phyloP scores from a whole-genome alignment of 2,113 vertebrate genomes.

The Camelus bactrianus region DNA sequence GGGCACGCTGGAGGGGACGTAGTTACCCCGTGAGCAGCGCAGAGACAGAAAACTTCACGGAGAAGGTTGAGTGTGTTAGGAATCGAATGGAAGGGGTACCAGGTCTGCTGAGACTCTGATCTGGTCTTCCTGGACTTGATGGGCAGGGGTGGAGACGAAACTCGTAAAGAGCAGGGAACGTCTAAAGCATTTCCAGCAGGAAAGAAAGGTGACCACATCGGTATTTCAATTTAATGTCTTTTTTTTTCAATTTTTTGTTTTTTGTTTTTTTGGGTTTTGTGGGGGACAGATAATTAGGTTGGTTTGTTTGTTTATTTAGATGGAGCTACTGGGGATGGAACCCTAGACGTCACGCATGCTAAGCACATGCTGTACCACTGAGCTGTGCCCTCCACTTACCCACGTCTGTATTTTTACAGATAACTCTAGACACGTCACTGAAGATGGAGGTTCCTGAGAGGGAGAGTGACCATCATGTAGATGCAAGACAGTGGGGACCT shows the following conservation, averaged over 20 bases:
- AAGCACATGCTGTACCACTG: too few relatives aligned
- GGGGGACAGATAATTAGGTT: too few relatives aligned
- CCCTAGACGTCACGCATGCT: too few relatives aligned
- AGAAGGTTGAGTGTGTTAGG: too few relatives aligned
- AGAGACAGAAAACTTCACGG: accelerated
- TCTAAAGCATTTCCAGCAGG: accelerated
- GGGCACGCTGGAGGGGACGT: accelerated
- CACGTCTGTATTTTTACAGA: background rate
- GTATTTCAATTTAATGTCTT: background rate
- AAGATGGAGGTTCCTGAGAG: background rate
- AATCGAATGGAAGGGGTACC: background rate
- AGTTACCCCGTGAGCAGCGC: too few relatives aligned
- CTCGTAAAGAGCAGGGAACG: accelerated
- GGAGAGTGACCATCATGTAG: accelerated
- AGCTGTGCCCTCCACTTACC: too few relatives aligned
- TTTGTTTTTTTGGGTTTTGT: too few relatives aligned
- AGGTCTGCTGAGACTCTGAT: background rate
- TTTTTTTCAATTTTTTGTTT: too few relatives aligned
- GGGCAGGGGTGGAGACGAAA: too few relatives aligned
- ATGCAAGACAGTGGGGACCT: background rate
- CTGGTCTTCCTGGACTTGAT: background rate
- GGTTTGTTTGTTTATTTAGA: too few relatives aligned
- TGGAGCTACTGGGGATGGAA: too few relatives aligned
- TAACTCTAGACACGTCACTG: background rate
- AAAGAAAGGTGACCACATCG: too few relatives aligned